Base-by-base conservation (phyloP, 2,113 vertebrate species). In the Athene noctua region DNA sequence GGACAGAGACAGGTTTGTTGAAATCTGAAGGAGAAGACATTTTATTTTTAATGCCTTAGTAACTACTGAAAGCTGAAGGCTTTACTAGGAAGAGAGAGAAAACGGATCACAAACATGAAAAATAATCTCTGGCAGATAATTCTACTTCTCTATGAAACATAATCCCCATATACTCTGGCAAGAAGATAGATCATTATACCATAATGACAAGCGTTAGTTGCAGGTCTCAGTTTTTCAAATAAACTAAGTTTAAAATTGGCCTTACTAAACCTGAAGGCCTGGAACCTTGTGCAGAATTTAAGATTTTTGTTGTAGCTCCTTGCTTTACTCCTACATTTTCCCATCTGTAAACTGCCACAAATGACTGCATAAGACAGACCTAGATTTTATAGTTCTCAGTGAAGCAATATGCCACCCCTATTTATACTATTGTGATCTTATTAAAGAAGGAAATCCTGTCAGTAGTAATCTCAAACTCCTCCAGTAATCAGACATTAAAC, bases 191-290 rank as follows among this genome's bases (percentile, higher is more conserved):
- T 88, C 46, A 52, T 97, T 92, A 66, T 61, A 83, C 74, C 62
- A 62, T 86, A 95, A 93, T 27, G 81, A 90, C 78, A 87, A 91
- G 67, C 32, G 73, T 74, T 92, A 91, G 84, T 72, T 2, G 1
- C 78, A 95, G 47, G 38, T 81, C 87, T 83, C 5, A 0, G 20
- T 62, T 95, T 95, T 92, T 94, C 81, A 96, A 91, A 92, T 86
- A 80, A 90, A 80, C 32, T 44, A 47, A 77, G 62, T 93, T 95
- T 97, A 92, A 95, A 96, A 95, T 96, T 96, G 96, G 91, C 66
- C 67, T 93, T 94, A 66, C 29, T 67, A 94, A 94, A 91, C 59
- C 38, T 85, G 80, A 66, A 75, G 58, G 25, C 32, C 78, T 96
- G 70, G 46, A 94, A 89, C 8, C 38, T 82, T 87, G 57, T 79